Percentiles rank a stretch among this genome's conserved stretches.
Conservation (phyloP, 2,797 vertebrate genomes). For the Helicolenus hilgendorfi region DNA sequence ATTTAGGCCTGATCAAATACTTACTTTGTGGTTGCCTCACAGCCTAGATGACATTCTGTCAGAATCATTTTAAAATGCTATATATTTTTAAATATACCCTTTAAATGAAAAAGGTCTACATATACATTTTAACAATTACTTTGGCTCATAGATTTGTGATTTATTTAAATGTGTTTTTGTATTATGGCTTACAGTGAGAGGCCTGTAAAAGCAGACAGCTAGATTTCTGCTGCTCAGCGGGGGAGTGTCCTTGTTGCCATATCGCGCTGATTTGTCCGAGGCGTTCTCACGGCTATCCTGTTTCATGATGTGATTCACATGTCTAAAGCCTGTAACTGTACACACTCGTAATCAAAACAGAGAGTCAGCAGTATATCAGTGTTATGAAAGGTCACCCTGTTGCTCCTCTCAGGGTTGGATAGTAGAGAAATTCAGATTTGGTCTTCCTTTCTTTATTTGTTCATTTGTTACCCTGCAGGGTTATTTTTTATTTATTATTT, state of each 20-base stretch:
- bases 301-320: constrained; percentile 38
- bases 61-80: neutral
- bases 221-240: constrained; percentile 26
- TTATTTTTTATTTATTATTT: too few species aligned
- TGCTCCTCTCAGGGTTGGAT: neutral
- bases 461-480: too few species aligned
- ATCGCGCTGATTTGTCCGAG: constrained; percentile 5
- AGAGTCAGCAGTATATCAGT: constrained; percentile 15
- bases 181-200: neutral
- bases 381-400: neutral
- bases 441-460: too few species aligned
- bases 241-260: constrained; percentile 4
- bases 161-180: neutral
- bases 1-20: neutral
- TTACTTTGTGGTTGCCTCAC: neutral
- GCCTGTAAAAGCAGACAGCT: neutral
- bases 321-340: neutral
- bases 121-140: neutral
- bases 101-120: neutral
- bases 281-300: constrained; percentile 68
- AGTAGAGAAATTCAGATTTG: neutral
- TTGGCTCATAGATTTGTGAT: neutral
- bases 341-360: constrained; percentile 3
- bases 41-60: neutral
- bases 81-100: neutral